Percentiles rank a stretch among this genome's conserved stretches.
Evolutionary conservation across 2,113 vertebrate genomes (phyloP).

Genomic region (Arizona elegans): DNA sequence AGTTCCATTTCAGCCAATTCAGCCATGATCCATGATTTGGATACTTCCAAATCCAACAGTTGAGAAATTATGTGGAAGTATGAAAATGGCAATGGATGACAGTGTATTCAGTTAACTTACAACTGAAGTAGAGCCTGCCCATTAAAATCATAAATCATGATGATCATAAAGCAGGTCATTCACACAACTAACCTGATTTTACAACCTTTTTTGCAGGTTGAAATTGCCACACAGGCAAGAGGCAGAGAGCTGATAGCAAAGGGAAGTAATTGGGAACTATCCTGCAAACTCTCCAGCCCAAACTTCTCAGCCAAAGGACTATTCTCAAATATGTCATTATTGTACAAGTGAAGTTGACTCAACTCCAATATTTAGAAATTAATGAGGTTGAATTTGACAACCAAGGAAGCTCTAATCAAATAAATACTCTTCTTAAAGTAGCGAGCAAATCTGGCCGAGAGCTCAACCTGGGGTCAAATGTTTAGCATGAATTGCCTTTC

Average conservation of each 20-base stretch:
- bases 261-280: background rate
- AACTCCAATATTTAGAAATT: background rate
- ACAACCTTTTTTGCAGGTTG: background rate
- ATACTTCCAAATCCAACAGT: background rate
- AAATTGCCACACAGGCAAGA: background rate
- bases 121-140: background rate
- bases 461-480: background rate
- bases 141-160: background rate
- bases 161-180: background rate
- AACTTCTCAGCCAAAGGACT: background rate
- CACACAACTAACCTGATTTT: background rate
- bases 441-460: background rate
- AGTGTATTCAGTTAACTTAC: background rate
- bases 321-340: background rate
- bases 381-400: background rate
- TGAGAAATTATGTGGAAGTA: background rate
- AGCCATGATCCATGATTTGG: no score
- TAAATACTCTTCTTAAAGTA: background rate
- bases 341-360: background rate
- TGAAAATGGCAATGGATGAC: background rate
- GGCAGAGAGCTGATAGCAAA: background rate
- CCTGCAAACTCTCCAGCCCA: background rate
- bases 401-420: background rate
- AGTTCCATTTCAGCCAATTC: background rate
- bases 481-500: background rate